Base-by-base conservation (phyloP, 2,888 invertebrate genomes). In the Sinodicranocentrus sp. region DNA sequence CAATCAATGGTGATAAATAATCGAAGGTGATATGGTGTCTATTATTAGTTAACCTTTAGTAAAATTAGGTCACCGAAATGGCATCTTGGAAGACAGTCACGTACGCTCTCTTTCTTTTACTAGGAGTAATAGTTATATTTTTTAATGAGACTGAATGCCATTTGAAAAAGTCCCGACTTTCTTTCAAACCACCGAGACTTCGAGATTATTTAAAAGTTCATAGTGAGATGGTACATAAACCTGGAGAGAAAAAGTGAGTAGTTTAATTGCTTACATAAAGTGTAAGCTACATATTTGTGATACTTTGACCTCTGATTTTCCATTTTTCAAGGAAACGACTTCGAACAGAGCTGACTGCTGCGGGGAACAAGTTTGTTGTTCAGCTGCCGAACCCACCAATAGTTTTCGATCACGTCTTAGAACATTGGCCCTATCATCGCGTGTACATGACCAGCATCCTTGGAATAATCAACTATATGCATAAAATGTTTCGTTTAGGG, bases 351-450 rank as follows among this genome's bases (percentile, higher is more conserved):
- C 44, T 79, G 1, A 63, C 72, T 39, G 63, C 79, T 26, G 79
- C 71, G n/a, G 79, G 71, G 3, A 79, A 79, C n/a, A 79, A 79
- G n/a, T 1, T 79, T n/a, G 48, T 61, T 1, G 23, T 84, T 0
- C 63, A 70, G 44, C 63, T 83, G 3, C 84, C 80, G 0, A 76
- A 84, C 28, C 82, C 84, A 25, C 72, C 71, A 0, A 44, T 80
- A 1, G 68, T 76, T 1, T 28, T 82, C 3, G 23, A 80, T 54
- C 77, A 82, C 21, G 65, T 52, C 15, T 48, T 82, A 19, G 84
- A 84, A 17, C 73, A 82, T 26, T 84, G 84, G 84, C 84, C 84
- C 0, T 84, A 77, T 39, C 72, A 84, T 28, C 54, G 77, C n/a
- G 63, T 82, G 17, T 84, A 84, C 48, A 33, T 54, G 5, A 59